Evolutionary conservation across 1,140 invertebrate genomes (phyloP), one percentile per base, ranked within the genome.

Genomic region (Drosophila pruinosa): DNA sequence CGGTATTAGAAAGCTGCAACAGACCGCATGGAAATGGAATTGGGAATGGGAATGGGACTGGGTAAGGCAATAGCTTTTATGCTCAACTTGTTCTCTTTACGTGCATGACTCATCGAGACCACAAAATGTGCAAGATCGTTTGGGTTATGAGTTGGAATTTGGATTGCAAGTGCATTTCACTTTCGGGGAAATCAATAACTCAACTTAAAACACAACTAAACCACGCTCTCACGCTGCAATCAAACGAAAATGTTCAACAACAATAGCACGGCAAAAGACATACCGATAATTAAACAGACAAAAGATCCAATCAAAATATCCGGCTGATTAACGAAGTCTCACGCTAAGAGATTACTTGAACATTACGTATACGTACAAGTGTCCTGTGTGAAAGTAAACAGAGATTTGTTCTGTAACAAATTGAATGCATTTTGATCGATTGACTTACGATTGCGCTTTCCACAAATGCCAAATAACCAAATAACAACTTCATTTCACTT

Each of bases 131-230:
- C 61, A 41, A 50, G 47, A 41, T 54, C 22, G 5, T 26, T 52
- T 24, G 52, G 17, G 21, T 26, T 26, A 47, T 47, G 26, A 36
- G 50, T 15, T 62, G 12, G 31, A 2, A 52, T 48, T 52, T 50
- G 21, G 19, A 34, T 6, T 22, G 31, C 43, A 80, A 85, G 59
- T 67, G 81, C 81, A 85, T 86, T 85, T 85, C 81, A 85, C 81
- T 85, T 86, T 85, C 77, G 64, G 36, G 63, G 77, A 81, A 85
- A 80, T 86, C 81, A 86, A 86, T 86, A 81, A 74, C 56, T 70
- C 8, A 19, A 38, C 69, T 54, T 52, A 47, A 71, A 53, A 57
- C 61, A 45, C 45, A 52, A n/a, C n/a, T n/a, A n/a, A n/a, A n/a
- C n/a, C n/a, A n/a, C 43, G 36, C 56, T 61, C 74, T 65, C 67